A percentile compares a stretch with the other conserved stretches of the same genome.
Conservation (phyloP, 2,888 invertebrate species). For the Spodoptera picta region DNA sequence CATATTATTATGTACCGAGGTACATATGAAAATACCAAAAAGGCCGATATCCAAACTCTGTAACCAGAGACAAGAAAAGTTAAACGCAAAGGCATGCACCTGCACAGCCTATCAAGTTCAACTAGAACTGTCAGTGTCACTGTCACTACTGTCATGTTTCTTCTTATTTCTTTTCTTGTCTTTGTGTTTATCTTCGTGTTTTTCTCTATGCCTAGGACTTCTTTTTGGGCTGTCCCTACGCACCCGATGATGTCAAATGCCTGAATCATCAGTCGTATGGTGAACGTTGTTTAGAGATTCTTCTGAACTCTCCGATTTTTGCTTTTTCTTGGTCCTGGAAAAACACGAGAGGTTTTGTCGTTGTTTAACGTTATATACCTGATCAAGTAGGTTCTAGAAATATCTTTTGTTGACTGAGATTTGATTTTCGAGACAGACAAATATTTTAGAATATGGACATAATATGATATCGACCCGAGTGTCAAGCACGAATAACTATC, state of each 20-base stretch:
- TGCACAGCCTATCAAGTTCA: constrained; percentile 62
- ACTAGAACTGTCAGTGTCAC: constrained; percentile 78
- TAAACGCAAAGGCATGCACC: constrained; percentile 42
- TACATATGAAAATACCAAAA: too few relatives aligned
- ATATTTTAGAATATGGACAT: too few relatives aligned
- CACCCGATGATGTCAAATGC: constrained; percentile 86
- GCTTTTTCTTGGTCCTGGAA: constrained; percentile 77
- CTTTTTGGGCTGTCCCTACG: constrained; percentile 79
- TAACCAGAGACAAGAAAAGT: constrained; percentile 49
- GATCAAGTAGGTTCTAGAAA: too few relatives aligned
- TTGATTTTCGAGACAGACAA: too few relatives aligned
- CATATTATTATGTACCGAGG: background rate
- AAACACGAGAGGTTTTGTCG: background rate
- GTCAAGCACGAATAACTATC: too few relatives aligned
- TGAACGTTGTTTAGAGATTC: constrained; percentile 83
- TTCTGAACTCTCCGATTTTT: constrained; percentile 80
- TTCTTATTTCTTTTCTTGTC: constrained; percentile 71
- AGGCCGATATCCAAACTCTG: constrained; percentile 28
- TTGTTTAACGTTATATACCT: too few relatives aligned
- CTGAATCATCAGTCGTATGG: constrained; percentile 85
- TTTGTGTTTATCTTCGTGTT: constrained; percentile 56
- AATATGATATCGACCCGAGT: too few relatives aligned
- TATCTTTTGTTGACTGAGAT: too few relatives aligned
- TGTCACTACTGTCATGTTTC: constrained; percentile 71
- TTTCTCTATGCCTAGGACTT: constrained; percentile 66